These are phyloP conservation scores for Antheraea pernyi DNA, from an alignment of 1,140 invertebrate species.

Conservation along the genomic window DNA sequence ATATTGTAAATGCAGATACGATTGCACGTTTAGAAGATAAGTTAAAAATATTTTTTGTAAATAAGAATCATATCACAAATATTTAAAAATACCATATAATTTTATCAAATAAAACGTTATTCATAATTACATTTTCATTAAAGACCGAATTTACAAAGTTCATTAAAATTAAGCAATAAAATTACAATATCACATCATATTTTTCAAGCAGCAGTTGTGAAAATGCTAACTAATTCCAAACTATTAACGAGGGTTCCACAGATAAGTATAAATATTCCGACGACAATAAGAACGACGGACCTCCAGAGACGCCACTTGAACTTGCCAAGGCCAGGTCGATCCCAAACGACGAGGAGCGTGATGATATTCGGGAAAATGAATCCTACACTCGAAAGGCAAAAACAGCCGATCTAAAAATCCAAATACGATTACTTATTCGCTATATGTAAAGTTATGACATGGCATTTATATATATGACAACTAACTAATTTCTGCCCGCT, in stretches of 20 bases:
- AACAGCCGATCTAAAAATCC: conserved; percentile 51
- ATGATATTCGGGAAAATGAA: conserved; percentile 59
- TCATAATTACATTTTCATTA: no score
- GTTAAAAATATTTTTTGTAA: neutral
- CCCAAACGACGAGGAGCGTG: conserved; percentile 46
- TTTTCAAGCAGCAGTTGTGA: no score
- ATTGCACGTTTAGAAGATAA: no score
- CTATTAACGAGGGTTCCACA: conserved; percentile 44
- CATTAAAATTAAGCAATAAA: neutral
- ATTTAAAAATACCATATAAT: neutral
- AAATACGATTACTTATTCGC: neutral
- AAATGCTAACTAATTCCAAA: conserved; percentile 34
- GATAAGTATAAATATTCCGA: conserved; percentile 42
- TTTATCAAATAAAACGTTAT: neutral
- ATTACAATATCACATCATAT: neutral
- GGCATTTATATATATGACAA: no score
- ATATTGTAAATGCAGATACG: no score
- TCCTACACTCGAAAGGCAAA: conserved; percentile 59
- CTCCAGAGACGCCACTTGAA: conserved; percentile 49
- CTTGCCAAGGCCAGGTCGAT: conserved; percentile 49
- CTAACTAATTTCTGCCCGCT: no score
- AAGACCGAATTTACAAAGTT: no score
- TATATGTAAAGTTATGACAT: no score
- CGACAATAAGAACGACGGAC: conserved; percentile 23
- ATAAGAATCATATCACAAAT: neutral